Conservation (phyloP, 1,140 invertebrate species). For the Eriocheir sinensis region DNA sequence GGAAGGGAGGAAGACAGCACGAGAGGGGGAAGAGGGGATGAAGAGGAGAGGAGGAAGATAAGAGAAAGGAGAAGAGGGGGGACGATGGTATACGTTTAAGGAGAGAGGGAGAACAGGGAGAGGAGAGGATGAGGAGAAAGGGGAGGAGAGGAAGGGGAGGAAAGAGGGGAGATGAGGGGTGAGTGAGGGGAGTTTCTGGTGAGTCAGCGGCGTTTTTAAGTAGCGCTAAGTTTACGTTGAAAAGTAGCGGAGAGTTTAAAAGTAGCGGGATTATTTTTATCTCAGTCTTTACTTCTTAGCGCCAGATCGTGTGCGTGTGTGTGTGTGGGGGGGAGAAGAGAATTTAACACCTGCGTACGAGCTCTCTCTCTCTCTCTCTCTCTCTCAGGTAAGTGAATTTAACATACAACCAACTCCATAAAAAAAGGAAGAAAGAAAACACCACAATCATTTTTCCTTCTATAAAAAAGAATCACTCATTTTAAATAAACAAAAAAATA, state of each 20-base stretch:
- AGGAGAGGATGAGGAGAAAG: not conserved
- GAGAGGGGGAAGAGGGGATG: not conserved
- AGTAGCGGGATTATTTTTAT: not conserved
- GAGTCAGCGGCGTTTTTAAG: conserved; percentile 8
- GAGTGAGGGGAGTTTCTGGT: not conserved
- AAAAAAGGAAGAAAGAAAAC: too few relatives aligned
- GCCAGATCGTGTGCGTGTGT: not conserved
- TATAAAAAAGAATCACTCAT: too few relatives aligned
- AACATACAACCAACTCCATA: too few relatives aligned
- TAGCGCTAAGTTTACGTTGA: not conserved
- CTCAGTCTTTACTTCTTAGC: not conserved
- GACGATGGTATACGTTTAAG: not conserved
- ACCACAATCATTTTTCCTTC: too few relatives aligned
- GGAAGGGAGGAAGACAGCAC: not conserved
- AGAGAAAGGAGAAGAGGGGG: not conserved
- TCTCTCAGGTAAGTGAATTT: too few relatives aligned
- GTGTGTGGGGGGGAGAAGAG: too few relatives aligned
- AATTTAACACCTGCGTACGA: not conserved
- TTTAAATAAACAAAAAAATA: too few relatives aligned
- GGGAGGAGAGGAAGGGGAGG: not conserved
- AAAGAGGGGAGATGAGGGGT: not conserved
- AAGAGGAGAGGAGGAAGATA: not conserved
- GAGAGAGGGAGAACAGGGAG: not conserved
- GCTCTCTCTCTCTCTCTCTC: too few relatives aligned
- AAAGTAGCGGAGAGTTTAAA: not conserved